Evolutionary conservation across 2,113 vertebrate genomes (phyloP), one percentile per base, ranked within the genome.

Genomic region (Dipodomys ordii): DNA sequence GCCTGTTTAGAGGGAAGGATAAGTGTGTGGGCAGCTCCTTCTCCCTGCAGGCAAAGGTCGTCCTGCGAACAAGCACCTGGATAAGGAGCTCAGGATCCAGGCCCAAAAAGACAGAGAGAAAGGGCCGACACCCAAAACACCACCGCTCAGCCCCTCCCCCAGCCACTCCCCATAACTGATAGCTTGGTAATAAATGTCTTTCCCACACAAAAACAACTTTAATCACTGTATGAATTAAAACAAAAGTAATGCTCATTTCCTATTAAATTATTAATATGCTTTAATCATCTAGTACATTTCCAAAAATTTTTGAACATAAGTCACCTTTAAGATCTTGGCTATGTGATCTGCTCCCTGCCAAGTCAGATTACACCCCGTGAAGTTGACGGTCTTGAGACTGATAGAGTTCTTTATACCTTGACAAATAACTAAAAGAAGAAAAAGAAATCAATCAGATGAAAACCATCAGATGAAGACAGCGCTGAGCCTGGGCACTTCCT

Each of bases 311-410:
- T 82, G 82, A 95, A 94, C 62, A 86, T 32, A 91, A 96, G 91
- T 98, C 97, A 99, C 99, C 99, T 99, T 99, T 95, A 99, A 98
- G 94, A 99, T 98, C 97, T 98, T 99, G 86, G 99, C 98, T 97
- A 99, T 98, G 87, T 99, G 99, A 97, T 99, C 98, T 28, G 99
- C 99, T 76, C 99, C 99, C 94, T 98, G 98, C 99, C 99, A 99
- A 0, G 99, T 99, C 65, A 99, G 97, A 98, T 98, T 99, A 97
- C 99, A 99, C 73, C 99, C 98, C 0, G 99, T 99, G 95, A 99
- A 99, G 97, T 99, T 99, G 83, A 99, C 92, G 2, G 95, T 98
- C 98, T 97, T 99, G 97, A 99, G 98, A 82, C 96, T 98, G 89
- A 98, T 9, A 23, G 98, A 99, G 96, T 99, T 99, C 97, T 99